A percentile compares a stretch with the other conserved stretches of the same genome.
These are phyloP conservation scores for Anarsia innoxiella DNA, from an alignment of 2,888 invertebrate species.

Conservation along the genomic window DNA sequence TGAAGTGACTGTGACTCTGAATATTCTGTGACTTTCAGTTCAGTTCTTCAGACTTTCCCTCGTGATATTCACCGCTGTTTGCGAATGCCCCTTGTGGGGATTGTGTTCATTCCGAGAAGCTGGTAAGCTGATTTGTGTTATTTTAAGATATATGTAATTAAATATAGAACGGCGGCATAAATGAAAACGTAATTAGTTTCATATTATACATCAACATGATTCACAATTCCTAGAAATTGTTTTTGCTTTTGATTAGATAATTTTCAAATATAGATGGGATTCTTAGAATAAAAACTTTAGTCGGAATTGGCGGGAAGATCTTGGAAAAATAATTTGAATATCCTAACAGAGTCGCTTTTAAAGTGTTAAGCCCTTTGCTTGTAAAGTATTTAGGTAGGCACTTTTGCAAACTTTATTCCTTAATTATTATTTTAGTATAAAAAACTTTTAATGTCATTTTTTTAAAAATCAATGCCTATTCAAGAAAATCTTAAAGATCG, in stretches of 20 bases:
- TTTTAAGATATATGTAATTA: slow-evolving; percentile 70
- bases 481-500: no score
- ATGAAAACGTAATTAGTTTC: slow-evolving; percentile 66
- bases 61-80: slow-evolving; percentile 25
- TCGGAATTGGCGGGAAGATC: no score
- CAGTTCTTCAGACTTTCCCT: slow-evolving; percentile 28
- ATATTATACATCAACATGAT: slow-evolving; percentile 48
- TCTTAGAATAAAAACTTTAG: no score
- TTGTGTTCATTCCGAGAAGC: slow-evolving; percentile 46
- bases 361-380: no score
- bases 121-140: slow-evolving; percentile 66
- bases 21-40: slow-evolving; percentile 26
- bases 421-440: no score
- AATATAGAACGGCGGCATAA: slow-evolving; percentile 63
- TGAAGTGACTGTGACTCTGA: slow-evolving; percentile 39
- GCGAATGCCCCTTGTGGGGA: slow-evolving; percentile 38
- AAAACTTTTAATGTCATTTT: no score
- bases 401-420: no score
- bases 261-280: no score
- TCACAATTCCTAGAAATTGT: slow-evolving; percentile 47
- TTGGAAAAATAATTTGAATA: no score
- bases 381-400: no score
- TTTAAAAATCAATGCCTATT: no score
- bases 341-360: no score
- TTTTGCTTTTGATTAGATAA: slow-evolving; percentile 21